Evolutionary conservation across 1,140 invertebrate species (phyloP), one percentile per base, ranked within the genome.

Genomic region (Drosophila novamexicana): DNA sequence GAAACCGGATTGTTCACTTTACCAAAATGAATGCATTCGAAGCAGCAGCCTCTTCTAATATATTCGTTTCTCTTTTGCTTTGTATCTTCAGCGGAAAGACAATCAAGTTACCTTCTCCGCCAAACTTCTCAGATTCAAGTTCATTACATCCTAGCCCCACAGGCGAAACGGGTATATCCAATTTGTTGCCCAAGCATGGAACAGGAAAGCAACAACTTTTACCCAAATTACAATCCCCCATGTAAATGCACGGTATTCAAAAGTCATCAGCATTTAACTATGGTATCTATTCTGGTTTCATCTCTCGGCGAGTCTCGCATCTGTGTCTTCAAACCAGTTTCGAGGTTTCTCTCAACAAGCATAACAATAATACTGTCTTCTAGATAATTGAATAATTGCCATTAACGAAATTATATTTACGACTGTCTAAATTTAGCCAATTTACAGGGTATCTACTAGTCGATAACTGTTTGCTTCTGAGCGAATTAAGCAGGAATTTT

Each of bases 321-420:
- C 63, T 61, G 42, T 63, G 58, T 64, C 49, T 64, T 39, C 53
- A 70, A 86, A 88, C 82, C 82, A 75, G 82, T 86, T 86, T 83
- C 18, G 16, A 54, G 56, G 52, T 73, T 73, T 73, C 70, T 67
- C 63, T 73, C 42, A 54, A 44, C 22, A 59, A 66, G 14, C 22
- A 29, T 37, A 29, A 40, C 49, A 40, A 32, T 49, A 16, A 22
- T 50, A 40, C 50, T 49, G 57, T 57, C 44, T 36, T 71, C 40
- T 37, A 50, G 18, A 16, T 59, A 59, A 44, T 59, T 59, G 57
- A 22, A 44, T 58, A 42, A 22, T 58, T 58, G 16, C 6, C 42
- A 42, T 29, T 2, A 5, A 22, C 14, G 0, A 29, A 5, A 5
- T 29, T 22, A 22, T 18, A 1, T 18, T 29, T 4, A 29, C 5